Evolutionary conservation across 2,888 invertebrate species (phyloP).

Genomic region (Halictus quadricinctus): DNA sequence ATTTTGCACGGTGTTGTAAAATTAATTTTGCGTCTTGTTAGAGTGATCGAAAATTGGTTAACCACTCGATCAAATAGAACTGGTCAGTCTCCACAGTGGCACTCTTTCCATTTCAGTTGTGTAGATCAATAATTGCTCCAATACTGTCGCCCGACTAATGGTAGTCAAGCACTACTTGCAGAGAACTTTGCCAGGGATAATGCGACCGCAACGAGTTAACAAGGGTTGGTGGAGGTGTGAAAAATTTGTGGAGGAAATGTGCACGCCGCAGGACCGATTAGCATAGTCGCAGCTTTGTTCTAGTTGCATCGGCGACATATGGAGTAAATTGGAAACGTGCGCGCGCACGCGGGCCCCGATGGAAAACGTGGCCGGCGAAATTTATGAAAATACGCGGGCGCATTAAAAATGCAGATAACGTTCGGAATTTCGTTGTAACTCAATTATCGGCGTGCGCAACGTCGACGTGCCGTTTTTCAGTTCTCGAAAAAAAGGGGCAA

Average conservation of each 20-base stretch:
- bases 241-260: conserved; percentile 17
- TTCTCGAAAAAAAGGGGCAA: accelerated
- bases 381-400: neutral
- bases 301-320: conserved; percentile 29
- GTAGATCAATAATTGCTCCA: neutral
- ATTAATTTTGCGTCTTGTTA: too few relatives aligned
- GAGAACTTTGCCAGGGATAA: neutral
- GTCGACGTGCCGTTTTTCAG: neutral
- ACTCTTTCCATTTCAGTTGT: neutral
- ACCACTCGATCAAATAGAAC: neutral
- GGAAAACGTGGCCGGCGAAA: neutral
- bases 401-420: neutral
- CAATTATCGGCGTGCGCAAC: neutral
- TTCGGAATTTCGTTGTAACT: neutral
- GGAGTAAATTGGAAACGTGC: conserved; percentile 2
- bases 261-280: conserved; percentile 31
- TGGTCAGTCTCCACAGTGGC: neutral
- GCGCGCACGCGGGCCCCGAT: neutral
- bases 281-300: conserved; percentile 24
- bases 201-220: neutral
- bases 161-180: neutral
- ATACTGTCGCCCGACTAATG: neutral
- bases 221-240: neutral
- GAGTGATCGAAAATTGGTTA: too few relatives aligned
- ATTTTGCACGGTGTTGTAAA: neutral